Evolutionary conservation across 2,113 vertebrate species (phyloP), one percentile per base, ranked within the genome.

Genomic region (Mormoops blainvillei): DNA sequence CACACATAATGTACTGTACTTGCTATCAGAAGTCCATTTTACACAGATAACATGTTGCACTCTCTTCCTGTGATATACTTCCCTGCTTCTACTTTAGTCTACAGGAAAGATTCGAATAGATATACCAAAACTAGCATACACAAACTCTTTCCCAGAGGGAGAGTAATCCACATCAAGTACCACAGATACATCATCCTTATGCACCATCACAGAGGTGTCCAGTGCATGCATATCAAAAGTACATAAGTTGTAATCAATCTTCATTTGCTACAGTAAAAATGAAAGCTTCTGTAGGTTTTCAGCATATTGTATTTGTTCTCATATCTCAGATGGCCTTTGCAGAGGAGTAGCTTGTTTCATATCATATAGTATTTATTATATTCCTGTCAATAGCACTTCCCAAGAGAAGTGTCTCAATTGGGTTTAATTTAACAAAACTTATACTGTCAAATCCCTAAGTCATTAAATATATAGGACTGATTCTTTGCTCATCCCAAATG

Each of bases 231-330:
- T 13, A 97, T 99, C 99, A 1, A 99, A 99, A 5, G 99, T 99
- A 98, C 99, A 99, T 7, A 99, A 98, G 96, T 99, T 99, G 96
- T 99, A 99, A 98, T 99, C 99, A 99, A 98, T 99, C 99, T 98
- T 99, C 99, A 97, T 99, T 99, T 94, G 99, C 98, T 97, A 98
- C 99, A 89, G 99, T 99, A 97, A 99, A 99, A 98, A 98, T 94
- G 71, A 99, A 99, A 26, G 99, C 99, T 98, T 99, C 99, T 99
- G 99, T 99, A 1, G 99, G 99, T 95, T 99, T 99, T 99, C 99
- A 99, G 98, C 99, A 99, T 52, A 99, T 86, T 0, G 99, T 99
- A 98, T 99, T 99, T 96, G 99, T 99, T 97, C 99, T 99, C 99
- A 99, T 99, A 89, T 98, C 98, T 98, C 99, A 99, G 76, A 99